Evolutionary conservation across 2,797 vertebrate species (phyloP).

Genomic region (Chaunax sp.): DNA sequence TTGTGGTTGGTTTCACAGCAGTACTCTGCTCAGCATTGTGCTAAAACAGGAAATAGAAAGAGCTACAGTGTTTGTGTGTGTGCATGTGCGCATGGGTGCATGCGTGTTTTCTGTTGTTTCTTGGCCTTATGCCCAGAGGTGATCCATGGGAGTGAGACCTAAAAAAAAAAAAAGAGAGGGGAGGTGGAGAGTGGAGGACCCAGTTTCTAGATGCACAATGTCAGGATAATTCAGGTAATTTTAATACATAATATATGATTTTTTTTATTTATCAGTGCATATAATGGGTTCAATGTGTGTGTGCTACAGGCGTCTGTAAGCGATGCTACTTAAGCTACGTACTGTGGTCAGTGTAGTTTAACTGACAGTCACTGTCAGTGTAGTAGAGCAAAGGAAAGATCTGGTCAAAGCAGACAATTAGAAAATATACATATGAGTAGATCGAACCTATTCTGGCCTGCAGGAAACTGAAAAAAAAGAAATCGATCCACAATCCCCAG

Average conservation of each 20-base stretch:
- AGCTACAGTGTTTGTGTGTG: slow-evolving; percentile 19
- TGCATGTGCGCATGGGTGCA: slow-evolving; percentile 7
- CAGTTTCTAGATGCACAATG: too few relatives aligned
- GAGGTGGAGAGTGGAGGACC: too few relatives aligned
- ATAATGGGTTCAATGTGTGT: not conserved
- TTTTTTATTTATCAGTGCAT: not conserved
- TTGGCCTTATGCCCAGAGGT: slow-evolving; percentile 19
- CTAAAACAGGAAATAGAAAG: slow-evolving; percentile 36
- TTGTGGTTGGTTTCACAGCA: slow-evolving; percentile 13
- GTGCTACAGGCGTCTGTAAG: too few relatives aligned
- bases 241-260: not conserved
- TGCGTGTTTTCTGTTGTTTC: slow-evolving; percentile 15
- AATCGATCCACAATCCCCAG: too few relatives aligned
- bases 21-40: slow-evolving; percentile 12
- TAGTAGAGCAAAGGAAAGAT: not conserved
- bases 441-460: too few relatives aligned
- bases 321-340: too few relatives aligned
- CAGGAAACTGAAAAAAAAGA: not conserved
- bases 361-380: not conserved
- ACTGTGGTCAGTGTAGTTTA: not conserved
- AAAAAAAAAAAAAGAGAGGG: not conserved
- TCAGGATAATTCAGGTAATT: not conserved
- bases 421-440: too few relatives aligned
- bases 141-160: slow-evolving; percentile 20
- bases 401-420: too few relatives aligned